phyloP scores from a whole-genome alignment of 2,797 vertebrate genomes.

The Melanogrammus aeglefinus region DNA sequence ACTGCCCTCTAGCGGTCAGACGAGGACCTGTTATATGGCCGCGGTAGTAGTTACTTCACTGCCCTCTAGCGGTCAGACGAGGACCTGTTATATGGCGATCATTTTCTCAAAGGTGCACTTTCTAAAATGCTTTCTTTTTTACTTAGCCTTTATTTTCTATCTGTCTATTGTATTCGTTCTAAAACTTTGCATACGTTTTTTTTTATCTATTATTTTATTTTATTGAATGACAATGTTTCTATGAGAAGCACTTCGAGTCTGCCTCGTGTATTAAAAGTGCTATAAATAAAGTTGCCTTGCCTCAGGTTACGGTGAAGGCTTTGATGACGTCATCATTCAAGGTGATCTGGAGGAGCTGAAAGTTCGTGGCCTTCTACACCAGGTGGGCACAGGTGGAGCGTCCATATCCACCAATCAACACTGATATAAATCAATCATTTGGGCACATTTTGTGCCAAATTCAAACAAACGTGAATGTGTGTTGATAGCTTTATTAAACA shows the following conservation, averaged over 20 bases:
- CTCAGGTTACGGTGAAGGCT: slow-evolving; percentile 94
- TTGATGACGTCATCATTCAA: slow-evolving; percentile 97
- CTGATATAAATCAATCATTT: background rate
- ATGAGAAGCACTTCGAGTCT: too few species aligned
- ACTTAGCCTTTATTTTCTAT: too few species aligned
- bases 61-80: slow-evolving; percentile 51
- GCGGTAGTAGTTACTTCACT: slow-evolving; percentile 29
- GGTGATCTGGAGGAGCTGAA: slow-evolving; percentile 95
- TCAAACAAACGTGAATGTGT: slow-evolving; percentile 1
- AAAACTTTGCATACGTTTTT: too few species aligned
- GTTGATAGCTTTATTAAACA: background rate
- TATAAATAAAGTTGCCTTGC: too few species aligned
- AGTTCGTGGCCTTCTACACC: slow-evolving; percentile 98
- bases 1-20: slow-evolving; percentile 55
- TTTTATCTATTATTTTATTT: too few species aligned
- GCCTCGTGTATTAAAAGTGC: too few species aligned
- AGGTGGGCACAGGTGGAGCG: slow-evolving; percentile 74
- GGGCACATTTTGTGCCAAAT: background rate
- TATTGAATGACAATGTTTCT: too few species aligned
- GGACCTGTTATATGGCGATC: background rate
- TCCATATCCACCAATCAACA: background rate
- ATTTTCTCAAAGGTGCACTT: background rate
- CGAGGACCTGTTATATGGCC: background rate
- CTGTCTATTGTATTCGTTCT: too few species aligned
- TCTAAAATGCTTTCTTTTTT: too few species aligned